Base-by-base conservation (phyloP, 2,113 vertebrate genomes). In the Oncorhynchus kisutch region DNA sequence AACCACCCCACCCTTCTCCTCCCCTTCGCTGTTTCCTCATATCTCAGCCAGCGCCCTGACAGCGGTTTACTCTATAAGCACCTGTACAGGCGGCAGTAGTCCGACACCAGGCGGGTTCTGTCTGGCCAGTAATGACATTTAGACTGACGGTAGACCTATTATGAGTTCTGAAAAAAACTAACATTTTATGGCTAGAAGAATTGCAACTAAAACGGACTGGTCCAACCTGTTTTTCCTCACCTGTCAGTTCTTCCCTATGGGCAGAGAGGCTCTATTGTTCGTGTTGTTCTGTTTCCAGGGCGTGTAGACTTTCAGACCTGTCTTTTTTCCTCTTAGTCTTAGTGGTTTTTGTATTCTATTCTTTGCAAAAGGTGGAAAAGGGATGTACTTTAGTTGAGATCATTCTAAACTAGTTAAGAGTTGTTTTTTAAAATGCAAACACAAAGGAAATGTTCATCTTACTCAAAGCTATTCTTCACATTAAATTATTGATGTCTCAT, bases 201-300 rank as follows among this genome's bases (percentile, higher is more conserved):
- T 48, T 70, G 6, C 54, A 68, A 73, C 71, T 74, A 45, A 3
- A 34, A 75, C 49, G 5, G 85, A 86, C 88, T 81, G 31, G n/a
- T 71, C 85, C 70, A 84, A 91, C 92, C n/a, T 57, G 89, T 93
- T 92, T 87, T 59, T 75, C 72, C 72, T 57, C 29, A 66, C n/a
- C 67, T 12, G 60, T 20, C 51, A 3, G 69, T 71, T 45, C 85
- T 80, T 3, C 65, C 13, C 20, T 72, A 60, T 48, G 16, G 45
- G 2, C 49, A 64, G 16, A 48, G 22, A 48, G 22, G 60, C 18
- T 16, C 72, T 49, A 64, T 75, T 80, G 57, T 86, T 67, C 34
- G 1, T 76, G 74, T 70, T 78, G 74, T 87, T 74, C 11, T 14
- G 24, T 86, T 81, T 80, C 54, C 57, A 54, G 13, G 16, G 13